Evolutionary conservation across 1,140 invertebrate genomes (phyloP).

Genomic region (Camponotus floridanus): DNA sequence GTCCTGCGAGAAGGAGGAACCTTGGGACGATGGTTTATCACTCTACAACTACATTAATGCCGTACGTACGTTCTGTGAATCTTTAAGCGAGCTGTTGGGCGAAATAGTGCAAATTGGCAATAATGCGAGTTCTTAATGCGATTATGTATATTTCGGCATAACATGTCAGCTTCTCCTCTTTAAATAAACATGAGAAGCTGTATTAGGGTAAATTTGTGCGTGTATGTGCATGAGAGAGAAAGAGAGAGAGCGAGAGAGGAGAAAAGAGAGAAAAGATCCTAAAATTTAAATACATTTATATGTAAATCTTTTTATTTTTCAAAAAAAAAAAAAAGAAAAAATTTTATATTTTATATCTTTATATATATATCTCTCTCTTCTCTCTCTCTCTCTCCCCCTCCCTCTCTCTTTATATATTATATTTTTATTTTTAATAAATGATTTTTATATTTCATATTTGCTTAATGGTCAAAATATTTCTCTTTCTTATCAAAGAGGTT

Average conservation of each 20-base stretch:
- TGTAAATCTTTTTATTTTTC: not conserved
- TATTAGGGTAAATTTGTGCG: not conserved
- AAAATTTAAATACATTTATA: not conserved
- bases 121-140: not conserved
- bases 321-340: not conserved
- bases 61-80: constrained; percentile 87
- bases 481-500: not conserved
- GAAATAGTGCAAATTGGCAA: not conserved
- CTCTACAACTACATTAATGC: constrained; percentile 97
- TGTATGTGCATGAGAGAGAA: too few relatives aligned
- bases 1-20: constrained; percentile 93
- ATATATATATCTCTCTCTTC: too few relatives aligned
- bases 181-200: not conserved
- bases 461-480: not conserved
- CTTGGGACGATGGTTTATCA: constrained; percentile 94
- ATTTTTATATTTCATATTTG: not conserved
- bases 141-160: not conserved
- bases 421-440: too few relatives aligned
- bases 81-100: not conserved
- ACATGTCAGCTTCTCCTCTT: not conserved
- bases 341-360: not conserved
- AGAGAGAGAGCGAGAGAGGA: too few relatives aligned
- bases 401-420: too few relatives aligned
- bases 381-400: too few relatives aligned
- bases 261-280: too few relatives aligned